These are phyloP conservation scores for Drosophila parvula DNA, from an alignment of 1,140 invertebrate species.

Conservation along the genomic window DNA sequence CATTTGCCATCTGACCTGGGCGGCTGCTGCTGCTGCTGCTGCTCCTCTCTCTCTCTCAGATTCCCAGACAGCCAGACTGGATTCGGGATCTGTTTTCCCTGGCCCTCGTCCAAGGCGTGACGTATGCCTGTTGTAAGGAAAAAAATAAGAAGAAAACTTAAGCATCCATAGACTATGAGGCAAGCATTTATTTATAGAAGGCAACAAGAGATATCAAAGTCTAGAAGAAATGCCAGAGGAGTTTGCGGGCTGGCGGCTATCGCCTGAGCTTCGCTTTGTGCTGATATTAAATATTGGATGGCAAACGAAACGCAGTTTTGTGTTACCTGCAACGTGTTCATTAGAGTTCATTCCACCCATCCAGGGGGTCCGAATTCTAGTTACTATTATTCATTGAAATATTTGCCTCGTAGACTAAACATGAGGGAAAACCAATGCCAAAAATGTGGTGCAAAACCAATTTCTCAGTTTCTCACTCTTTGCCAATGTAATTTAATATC, in stretches of 20 bases:
- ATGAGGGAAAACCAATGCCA: conserved; percentile 26
- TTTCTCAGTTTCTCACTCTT: conserved; percentile 37
- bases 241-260: neutral
- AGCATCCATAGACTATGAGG: conserved; percentile 30
- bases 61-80: conserved; percentile 16
- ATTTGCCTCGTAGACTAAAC: conserved; percentile 65
- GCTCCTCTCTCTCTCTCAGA: neutral
- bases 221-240: neutral
- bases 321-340: neutral
- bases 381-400: neutral
- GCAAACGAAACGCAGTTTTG: neutral
- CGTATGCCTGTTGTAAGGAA: conserved; percentile 18
- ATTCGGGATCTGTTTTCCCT: conserved; percentile 30
- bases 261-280: neutral
- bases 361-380: neutral
- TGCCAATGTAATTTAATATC: conserved; percentile 66
- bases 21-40: no score
- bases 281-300: conserved; percentile 13
- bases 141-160: no score
- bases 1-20: conserved; percentile 19
- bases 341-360: conserved; percentile 25
- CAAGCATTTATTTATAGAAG: conserved; percentile 65
- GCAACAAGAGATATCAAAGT: conserved; percentile 40
- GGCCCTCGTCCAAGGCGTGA: conserved; percentile 32
- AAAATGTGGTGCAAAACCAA: conserved; percentile 26